These are phyloP conservation scores for Odontophorus gujanensis DNA, from an alignment of 2,113 vertebrate species.

Conservation along the genomic window DNA sequence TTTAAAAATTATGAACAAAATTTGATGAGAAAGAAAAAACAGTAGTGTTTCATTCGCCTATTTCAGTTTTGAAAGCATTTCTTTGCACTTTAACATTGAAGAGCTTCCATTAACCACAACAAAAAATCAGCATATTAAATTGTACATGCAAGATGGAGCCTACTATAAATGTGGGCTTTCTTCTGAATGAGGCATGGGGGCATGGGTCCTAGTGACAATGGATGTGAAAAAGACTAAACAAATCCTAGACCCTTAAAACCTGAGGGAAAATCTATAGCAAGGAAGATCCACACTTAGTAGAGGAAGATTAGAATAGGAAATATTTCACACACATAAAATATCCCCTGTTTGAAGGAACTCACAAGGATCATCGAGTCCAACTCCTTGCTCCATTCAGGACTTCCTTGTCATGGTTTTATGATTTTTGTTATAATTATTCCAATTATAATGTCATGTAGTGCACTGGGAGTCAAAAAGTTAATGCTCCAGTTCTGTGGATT, in stretches of 20 bases:
- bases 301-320: background rate
- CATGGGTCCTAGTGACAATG: too few relatives aligned
- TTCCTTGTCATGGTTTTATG: too few relatives aligned
- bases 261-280: background rate
- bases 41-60: background rate
- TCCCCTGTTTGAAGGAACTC: too few relatives aligned
- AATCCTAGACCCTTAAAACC: background rate
- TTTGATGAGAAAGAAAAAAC: background rate
- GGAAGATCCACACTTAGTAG: background rate
- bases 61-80: background rate
- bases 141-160: background rate
- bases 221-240: background rate
- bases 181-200: too few relatives aligned
- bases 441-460: too few relatives aligned
- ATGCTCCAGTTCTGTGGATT: too few relatives aligned
- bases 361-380: too few relatives aligned
- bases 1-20: background rate
- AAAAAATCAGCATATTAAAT: background rate
- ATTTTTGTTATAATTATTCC: too few relatives aligned
- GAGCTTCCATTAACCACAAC: background rate
- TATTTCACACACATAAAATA: background rate
- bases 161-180: too few relatives aligned
- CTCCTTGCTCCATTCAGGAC: too few relatives aligned
- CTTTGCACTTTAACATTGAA: background rate
- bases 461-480: too few relatives aligned